phyloP scores from a whole-genome alignment of 2,888 invertebrate species.

The Cantharis rustica region DNA sequence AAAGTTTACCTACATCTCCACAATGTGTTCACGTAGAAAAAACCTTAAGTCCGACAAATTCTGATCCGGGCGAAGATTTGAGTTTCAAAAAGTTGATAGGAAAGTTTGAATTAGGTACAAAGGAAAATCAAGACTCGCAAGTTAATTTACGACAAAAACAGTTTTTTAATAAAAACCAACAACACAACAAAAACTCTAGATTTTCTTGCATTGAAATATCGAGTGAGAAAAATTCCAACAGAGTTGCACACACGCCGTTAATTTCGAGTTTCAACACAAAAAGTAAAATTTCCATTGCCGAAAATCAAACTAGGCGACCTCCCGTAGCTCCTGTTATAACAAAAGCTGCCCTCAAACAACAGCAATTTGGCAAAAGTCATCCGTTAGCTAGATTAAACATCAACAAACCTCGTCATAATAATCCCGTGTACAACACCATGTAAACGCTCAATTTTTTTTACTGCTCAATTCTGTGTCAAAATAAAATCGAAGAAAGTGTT shows the following conservation, averaged over 20 bases:
- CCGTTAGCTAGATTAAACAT: conserved; percentile 82
- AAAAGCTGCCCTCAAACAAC: conserved; percentile 76
- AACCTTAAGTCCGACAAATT: conserved; percentile 37
- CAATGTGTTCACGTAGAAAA: conserved; percentile 61
- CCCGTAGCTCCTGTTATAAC: conserved; percentile 65
- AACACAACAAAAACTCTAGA: conserved; percentile 39
- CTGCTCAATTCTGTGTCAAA: conserved; percentile 18
- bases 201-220: conserved; percentile 52
- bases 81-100: conserved; percentile 78
- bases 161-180: conserved; percentile 26
- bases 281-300: conserved; percentile 37
- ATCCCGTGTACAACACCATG: conserved; percentile 90
- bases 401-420: conserved; percentile 77
- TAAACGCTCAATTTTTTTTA: conserved; percentile 55
- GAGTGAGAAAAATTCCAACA: conserved; percentile 41
- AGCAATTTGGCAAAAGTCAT: conserved; percentile 92
- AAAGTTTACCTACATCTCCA: conserved; percentile 68
- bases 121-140: conserved; percentile 45
- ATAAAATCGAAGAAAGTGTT: not conserved
- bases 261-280: conserved; percentile 43
- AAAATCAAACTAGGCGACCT: conserved; percentile 51
- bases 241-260: conserved; percentile 41
- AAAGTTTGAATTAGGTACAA: conserved; percentile 64
- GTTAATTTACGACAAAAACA: conserved; percentile 40
- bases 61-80: conserved; percentile 61